A percentile compares a stretch with the other conserved stretches of the same genome.
Evolutionary conservation across 1,140 invertebrate species (phyloP).

Genomic region (Carposina sasakii): DNA sequence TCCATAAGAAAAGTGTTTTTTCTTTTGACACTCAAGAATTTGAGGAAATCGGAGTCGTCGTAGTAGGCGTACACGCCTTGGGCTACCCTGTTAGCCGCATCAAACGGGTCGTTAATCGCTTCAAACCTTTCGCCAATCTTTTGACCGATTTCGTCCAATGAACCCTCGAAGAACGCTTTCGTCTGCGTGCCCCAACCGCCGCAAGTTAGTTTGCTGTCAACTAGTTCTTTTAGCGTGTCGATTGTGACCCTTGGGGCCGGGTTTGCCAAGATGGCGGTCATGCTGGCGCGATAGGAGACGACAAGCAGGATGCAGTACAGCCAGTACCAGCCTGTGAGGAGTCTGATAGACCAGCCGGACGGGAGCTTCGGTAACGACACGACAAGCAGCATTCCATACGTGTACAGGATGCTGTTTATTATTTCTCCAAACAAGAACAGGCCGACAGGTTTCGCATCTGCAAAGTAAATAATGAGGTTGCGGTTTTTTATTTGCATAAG

Average conservation of each 20-base stretch:
- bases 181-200: slow-evolving; percentile 81
- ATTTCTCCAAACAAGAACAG: slow-evolving; percentile 81
- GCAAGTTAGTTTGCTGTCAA: slow-evolving; percentile 75
- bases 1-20: slow-evolving; percentile 47
- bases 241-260: slow-evolving; percentile 83
- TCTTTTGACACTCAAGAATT: slow-evolving; percentile 74
- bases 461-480: slow-evolving; percentile 26
- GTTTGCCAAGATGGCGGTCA: slow-evolving; percentile 87
- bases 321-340: slow-evolving; percentile 90
- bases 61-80: slow-evolving; percentile 84
- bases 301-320: slow-evolving; percentile 85
- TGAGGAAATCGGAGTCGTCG: slow-evolving; percentile 83
- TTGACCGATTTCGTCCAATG: slow-evolving; percentile 76
- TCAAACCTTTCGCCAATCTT: slow-evolving; percentile 80
- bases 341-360: slow-evolving; percentile 81
- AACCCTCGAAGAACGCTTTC: slow-evolving; percentile 79
- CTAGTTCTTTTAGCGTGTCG: slow-evolving; percentile 80
- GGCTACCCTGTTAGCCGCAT: slow-evolving; percentile 76
- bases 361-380: slow-evolving; percentile 84
- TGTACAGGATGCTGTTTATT: slow-evolving; percentile 82
- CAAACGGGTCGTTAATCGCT: slow-evolving; percentile 71
- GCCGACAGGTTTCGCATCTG: slow-evolving; percentile 64
- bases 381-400: slow-evolving; percentile 84
- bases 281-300: slow-evolving; percentile 84
- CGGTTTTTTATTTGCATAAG: neutral